Evolutionary conservation across 1,140 invertebrate genomes (phyloP).

Genomic region (Drosophila obscura): DNA sequence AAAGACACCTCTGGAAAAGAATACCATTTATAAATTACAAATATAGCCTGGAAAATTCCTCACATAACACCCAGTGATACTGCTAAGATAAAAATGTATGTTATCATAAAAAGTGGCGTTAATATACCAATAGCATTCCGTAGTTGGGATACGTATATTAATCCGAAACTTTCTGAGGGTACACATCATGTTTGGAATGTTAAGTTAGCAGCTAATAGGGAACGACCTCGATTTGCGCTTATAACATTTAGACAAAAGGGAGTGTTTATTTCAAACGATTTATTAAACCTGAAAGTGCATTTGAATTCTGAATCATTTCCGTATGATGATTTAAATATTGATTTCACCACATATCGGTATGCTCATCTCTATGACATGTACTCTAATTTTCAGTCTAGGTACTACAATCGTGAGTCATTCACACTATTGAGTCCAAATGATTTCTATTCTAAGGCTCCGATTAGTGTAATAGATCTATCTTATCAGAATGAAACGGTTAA

Average conservation of each 20-base stretch:
- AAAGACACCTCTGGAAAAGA: too few species aligned
- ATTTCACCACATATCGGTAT: background rate
- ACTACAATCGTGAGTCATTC: background rate
- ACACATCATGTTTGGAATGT: conserved; percentile 2
- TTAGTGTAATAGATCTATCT: too few species aligned
- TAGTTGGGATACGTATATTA: background rate
- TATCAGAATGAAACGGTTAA: too few species aligned
- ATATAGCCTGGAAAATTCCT: background rate
- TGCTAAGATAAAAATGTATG: background rate
- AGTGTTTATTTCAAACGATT: background rate
- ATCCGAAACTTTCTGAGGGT: background rate
- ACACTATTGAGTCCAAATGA: too few species aligned
- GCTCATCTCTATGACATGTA: background rate
- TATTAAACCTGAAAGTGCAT: background rate
- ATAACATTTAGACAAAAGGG: background rate
- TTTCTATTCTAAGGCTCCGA: too few species aligned
- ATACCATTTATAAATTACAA: background rate
- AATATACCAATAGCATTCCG: background rate
- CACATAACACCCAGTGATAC: background rate
- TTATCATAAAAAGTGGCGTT: background rate
- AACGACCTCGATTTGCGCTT: background rate
- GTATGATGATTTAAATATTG: background rate
- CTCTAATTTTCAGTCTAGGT: background rate
- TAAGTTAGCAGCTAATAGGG: background rate
- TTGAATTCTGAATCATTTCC: background rate